Base-by-base conservation (phyloP, 2,888 invertebrate genomes). In the Charanyca ferruginea region DNA sequence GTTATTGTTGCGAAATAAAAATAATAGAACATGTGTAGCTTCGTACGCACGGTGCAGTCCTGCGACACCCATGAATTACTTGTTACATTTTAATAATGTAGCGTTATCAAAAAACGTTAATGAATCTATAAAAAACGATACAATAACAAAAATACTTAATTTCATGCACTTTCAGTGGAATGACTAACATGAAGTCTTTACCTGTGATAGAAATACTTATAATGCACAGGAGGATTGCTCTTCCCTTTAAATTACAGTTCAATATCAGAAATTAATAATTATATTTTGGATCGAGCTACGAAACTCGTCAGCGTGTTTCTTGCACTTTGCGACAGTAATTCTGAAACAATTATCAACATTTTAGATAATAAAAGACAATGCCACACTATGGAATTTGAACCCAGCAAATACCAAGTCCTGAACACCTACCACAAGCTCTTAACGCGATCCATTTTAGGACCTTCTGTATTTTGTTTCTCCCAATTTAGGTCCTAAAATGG, bases 281-380 rank as follows among this genome's bases (percentile, higher is more conserved):
- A 82, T 68, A 55, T 75, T 66, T 54, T 22, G 45, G n/a, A 79
- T 53, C 22, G 71, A 51, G 23, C 55, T 54, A 38, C 73, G 66
- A 44, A 74, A 77, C 11, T 71, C 60, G 16, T 82, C 79, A 9
- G 86, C 89, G 60, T 88, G 84, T 18, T 80, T 77, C 58, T 84
- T 79, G 61, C 84, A 90, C 71, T 85, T 87, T 2, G 66, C 65
- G 55, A 93, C 82, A 28, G 83, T 74, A 22, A 68, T 68, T 73
- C 93, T 93, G 84, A 79, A 93, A 92, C 59, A 79, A 82, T 4
- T 20, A 54, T 42, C 16, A 41, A 51, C 11, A 47, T 32, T 44
- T 65, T 59, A 35, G 16, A 32, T 2, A 11, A 32, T 28, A 28
- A 28, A 28, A 9, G 28, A 28, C 28, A 8, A 9, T 28, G 28